Evolutionary conservation across 2,888 invertebrate genomes (phyloP).

Genomic region (Lochmaea crataegi): DNA sequence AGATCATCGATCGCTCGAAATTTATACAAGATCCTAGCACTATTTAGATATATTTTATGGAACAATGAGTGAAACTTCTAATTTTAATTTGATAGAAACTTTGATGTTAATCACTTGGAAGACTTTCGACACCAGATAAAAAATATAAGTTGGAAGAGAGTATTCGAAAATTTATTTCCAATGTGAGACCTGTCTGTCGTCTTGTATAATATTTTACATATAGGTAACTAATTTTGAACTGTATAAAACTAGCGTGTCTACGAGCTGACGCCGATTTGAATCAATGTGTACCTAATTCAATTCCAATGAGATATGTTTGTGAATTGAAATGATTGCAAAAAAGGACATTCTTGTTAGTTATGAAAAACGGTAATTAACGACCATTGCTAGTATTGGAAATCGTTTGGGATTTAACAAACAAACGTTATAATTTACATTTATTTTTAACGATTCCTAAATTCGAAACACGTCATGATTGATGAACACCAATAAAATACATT

Average conservation of each 20-base stretch:
- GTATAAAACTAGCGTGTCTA: neutral
- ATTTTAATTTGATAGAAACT: too few relatives aligned
- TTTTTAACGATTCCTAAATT: neutral
- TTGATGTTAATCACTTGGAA: too few relatives aligned
- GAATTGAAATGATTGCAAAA: neutral
- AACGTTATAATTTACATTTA: neutral
- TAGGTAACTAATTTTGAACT: neutral
- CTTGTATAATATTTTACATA: too few relatives aligned
- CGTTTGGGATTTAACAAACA: conserved; percentile 4
- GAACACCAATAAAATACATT: neutral
- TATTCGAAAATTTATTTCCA: too few relatives aligned
- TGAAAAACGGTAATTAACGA: conserved; percentile 11
- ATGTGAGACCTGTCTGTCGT: too few relatives aligned
- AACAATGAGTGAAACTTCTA: too few relatives aligned
- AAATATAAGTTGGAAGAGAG: too few relatives aligned
- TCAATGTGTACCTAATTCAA: neutral
- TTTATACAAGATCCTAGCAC: too few relatives aligned
- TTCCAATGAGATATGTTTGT: neutral
- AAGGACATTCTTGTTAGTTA: conserved; percentile 6
- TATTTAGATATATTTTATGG: too few relatives aligned
- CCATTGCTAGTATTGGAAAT: conserved; percentile 5
- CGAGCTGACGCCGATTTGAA: neutral
- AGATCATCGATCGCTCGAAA: too few relatives aligned
- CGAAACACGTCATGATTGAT: neutral
- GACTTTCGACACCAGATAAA: too few relatives aligned